A percentile compares a stretch with the other conserved stretches of the same genome.
phyloP scores from a whole-genome alignment of 2,797 vertebrate species.

The Moxostoma hubbsi region DNA sequence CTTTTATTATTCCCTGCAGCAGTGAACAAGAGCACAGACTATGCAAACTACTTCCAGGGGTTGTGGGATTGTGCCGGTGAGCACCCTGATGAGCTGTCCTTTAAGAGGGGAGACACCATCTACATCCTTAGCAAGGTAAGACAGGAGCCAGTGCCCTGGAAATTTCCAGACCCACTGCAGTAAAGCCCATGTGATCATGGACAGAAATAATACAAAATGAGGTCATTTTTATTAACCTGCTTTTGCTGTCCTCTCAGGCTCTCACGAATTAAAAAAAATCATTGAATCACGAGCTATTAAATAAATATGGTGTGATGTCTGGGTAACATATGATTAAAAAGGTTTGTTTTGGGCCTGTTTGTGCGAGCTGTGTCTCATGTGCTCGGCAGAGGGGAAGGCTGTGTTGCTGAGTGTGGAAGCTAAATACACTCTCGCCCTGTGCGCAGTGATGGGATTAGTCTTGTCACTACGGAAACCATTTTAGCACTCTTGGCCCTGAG shows the following conservation, averaged over 20 bases:
- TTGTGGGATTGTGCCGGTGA: slow-evolving; percentile 91
- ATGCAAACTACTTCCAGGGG: slow-evolving; percentile 92
- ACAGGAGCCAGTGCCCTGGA: slow-evolving; percentile 3
- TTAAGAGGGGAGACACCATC: slow-evolving; percentile 93
- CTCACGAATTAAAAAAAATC: slow-evolving; percentile 13
- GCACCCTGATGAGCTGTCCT: slow-evolving; percentile 90
- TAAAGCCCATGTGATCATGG: background rate
- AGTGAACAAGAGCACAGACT: slow-evolving; percentile 83
- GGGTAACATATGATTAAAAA: slow-evolving; percentile 24
- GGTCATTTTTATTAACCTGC: slow-evolving; percentile 10
- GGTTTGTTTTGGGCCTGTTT: slow-evolving; percentile 10
- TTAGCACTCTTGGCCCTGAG: slow-evolving; percentile 74
- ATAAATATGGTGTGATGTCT: slow-evolving; percentile 23
- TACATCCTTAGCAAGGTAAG: slow-evolving; percentile 97
- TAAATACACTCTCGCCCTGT: slow-evolving; percentile 62
- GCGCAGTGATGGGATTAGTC: slow-evolving; percentile 75
- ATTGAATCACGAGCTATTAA: background rate
- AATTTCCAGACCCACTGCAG: background rate
- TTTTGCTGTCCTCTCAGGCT: slow-evolving; percentile 10
- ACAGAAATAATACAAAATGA: slow-evolving; percentile 26
- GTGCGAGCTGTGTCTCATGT: slow-evolving; percentile 4
- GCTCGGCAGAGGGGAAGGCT: background rate
- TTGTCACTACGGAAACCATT: slow-evolving; percentile 79
- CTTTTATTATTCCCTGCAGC: slow-evolving; percentile 57
- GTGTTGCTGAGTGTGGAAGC: slow-evolving; percentile 36